A percentile compares a stretch with the other conserved stretches of the same genome.
Conservation (phyloP, 1,140 invertebrate species). For the Sarcophaga bullata region DNA sequence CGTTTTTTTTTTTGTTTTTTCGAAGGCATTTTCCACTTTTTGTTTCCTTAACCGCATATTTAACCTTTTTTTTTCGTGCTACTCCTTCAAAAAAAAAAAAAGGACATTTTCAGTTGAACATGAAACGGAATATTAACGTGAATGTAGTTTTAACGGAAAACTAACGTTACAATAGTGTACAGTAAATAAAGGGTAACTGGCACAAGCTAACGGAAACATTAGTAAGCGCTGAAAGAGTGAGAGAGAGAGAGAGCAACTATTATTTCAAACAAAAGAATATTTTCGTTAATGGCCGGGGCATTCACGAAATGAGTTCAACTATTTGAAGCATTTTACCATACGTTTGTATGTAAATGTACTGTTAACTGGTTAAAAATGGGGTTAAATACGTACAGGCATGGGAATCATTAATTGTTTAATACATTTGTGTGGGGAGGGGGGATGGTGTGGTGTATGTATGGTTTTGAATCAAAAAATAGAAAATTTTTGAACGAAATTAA, state of each 20-base stretch:
- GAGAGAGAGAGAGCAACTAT: not conserved
- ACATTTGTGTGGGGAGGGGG: too few relatives aligned
- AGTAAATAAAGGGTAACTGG: not conserved
- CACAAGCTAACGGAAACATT: too few relatives aligned
- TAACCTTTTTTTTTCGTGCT: slow-evolving; percentile 1
- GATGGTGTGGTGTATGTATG: too few relatives aligned
- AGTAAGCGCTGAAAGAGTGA: too few relatives aligned
- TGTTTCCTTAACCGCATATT: slow-evolving; percentile 10
- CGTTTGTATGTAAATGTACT: too few relatives aligned
- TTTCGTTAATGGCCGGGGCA: not conserved
- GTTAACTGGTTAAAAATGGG: too few relatives aligned
- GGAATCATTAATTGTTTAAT: too few relatives aligned
- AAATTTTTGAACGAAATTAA: not conserved
- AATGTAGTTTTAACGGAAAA: not conserved
- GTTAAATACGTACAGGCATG: too few relatives aligned
- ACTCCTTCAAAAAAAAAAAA: not conserved
- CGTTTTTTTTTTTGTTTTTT: not conserved
- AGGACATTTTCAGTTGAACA: not conserved
- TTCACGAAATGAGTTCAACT: not conserved
- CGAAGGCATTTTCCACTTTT: not conserved
- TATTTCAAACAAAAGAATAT: not conserved
- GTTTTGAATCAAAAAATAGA: not conserved
- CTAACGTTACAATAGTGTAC: not conserved
- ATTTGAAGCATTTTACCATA: too few relatives aligned
- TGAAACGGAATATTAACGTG: not conserved